phyloP scores from a whole-genome alignment of 2,888 invertebrate genomes.

The Gandaritis pyraliata region DNA sequence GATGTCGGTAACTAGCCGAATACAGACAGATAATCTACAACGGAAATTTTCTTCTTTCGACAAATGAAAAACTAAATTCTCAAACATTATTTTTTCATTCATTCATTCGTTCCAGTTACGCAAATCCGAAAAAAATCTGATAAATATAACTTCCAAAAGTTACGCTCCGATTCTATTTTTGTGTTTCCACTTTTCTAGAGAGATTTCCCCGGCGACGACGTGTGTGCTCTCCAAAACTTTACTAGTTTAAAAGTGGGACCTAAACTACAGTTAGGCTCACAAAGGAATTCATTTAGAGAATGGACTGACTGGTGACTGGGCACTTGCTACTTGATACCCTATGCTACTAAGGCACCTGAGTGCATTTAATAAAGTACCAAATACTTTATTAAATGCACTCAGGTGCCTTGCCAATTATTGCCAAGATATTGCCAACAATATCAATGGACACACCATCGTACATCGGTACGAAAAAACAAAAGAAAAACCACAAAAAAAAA shows the following conservation, averaged over 20 bases:
- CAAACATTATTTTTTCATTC: too few species aligned
- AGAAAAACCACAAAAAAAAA: too few species aligned
- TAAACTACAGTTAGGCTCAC: constrained; percentile 14
- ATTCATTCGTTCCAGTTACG: constrained; percentile 26
- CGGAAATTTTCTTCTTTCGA: neutral
- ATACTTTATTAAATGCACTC: too few species aligned
- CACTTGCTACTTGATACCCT: neutral
- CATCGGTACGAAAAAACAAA: too few species aligned
- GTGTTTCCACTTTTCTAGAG: constrained; percentile 34
- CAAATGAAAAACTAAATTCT: constrained; percentile 6
- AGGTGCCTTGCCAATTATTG: too few species aligned
- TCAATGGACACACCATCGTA: too few species aligned
- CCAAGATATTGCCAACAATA: too few species aligned
- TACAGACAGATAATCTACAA: too few species aligned
- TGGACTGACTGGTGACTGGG: too few species aligned
- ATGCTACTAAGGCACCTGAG: neutral
- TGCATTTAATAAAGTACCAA: too few species aligned
- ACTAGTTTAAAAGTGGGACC: constrained; percentile 15
- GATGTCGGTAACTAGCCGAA: too few species aligned
- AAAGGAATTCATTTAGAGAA: constrained; percentile 16
- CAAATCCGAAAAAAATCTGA: constrained; percentile 31
- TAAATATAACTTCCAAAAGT: constrained; percentile 34
- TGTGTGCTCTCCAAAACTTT: constrained; percentile 26
- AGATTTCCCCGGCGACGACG: constrained; percentile 35
- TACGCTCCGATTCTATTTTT: constrained; percentile 38